A percentile compares a stretch with the other conserved stretches of the same genome.
Conservation (phyloP, 2,888 invertebrate genomes). For the Ceraclea dissimilis region DNA sequence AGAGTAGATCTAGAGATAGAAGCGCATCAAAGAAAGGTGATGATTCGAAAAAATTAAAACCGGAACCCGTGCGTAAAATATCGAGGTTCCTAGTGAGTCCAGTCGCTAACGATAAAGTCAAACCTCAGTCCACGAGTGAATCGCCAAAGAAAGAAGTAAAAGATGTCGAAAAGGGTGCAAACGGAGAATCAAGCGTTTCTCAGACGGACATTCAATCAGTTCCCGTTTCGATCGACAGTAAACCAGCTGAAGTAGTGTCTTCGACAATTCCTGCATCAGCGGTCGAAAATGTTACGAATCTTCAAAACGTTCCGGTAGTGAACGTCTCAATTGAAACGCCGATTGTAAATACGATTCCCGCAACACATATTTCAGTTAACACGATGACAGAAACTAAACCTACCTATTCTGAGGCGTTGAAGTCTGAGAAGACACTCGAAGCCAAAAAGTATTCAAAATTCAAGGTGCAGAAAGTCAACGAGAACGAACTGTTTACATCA, state of each 20-base stretch:
- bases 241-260: background rate
- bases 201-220: background rate
- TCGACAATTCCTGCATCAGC: background rate
- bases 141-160: constrained; percentile 27
- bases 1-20: background rate
- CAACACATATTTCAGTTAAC: background rate
- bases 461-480: constrained; percentile 23
- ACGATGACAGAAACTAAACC: constrained; percentile 2
- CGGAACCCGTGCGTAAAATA: constrained; percentile 61
- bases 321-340: background rate
- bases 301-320: background rate
- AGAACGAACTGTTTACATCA: constrained; percentile 12
- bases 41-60: constrained; percentile 36
- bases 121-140: constrained; percentile 29
- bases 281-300: background rate
- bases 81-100: constrained; percentile 78
- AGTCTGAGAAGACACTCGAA: constrained; percentile 14
- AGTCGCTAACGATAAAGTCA: constrained; percentile 43
- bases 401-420: constrained; percentile 11
- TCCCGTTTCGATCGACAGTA: background rate
- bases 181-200: background rate
- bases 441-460: constrained; percentile 23
- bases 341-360: too few species aligned
- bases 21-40: background rate
- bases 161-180: constrained; percentile 15